Base-by-base conservation (phyloP, 2,888 invertebrate species). In the Mesorhabditis sp. region DNA sequence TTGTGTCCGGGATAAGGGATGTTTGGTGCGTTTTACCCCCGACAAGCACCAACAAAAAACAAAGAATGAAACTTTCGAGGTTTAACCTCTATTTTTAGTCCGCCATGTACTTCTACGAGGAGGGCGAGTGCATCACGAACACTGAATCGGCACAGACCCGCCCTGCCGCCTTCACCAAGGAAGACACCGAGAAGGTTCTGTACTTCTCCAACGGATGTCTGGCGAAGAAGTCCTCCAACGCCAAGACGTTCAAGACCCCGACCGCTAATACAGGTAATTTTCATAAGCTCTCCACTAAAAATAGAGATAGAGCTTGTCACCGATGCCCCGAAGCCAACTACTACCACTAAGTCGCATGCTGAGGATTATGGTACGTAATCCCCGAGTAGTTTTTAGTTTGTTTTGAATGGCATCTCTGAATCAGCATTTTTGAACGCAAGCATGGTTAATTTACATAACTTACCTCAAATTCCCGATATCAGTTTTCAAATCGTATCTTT, bases 41-140 rank as follows among this genome's bases (percentile, higher is more conserved):
- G 58, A 50, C n/a, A 50, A 50, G 58, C 58, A n/a, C 58, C n/a
- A 13, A n/a, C 7, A 50, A 50, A 50, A n/a, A 50, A 50, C 28
- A 28, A 28, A 28, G 28, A 28, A 28, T 28, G 28, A 28, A 28
- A 28, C 28, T 28, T 28, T 28, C 28, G 28, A 28, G 28, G 28
- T 28, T 50, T 50, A 50, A 50, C 58, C n/a, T 50, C n/a, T 2
- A 50, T 5, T 73, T 83, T 70, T 67, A 84, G 82, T 86, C 85
- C 0, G 85, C 83, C 5, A 83, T 86, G 81, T 85, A 80, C 76
- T 85, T 84, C 77, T 82, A 85, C 68, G 83, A 86, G 69, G 85
- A 83, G 68, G 84, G 82, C 7, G 85, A 85, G 69, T 85, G 85
- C 73, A 85, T 85, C 70, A 80, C 85, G 10, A 85, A 85, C 70